A percentile compares a stretch with the other conserved stretches of the same genome.
Conservation (phyloP, 2,113 vertebrate genomes). For the Hepsetus odoe region DNA sequence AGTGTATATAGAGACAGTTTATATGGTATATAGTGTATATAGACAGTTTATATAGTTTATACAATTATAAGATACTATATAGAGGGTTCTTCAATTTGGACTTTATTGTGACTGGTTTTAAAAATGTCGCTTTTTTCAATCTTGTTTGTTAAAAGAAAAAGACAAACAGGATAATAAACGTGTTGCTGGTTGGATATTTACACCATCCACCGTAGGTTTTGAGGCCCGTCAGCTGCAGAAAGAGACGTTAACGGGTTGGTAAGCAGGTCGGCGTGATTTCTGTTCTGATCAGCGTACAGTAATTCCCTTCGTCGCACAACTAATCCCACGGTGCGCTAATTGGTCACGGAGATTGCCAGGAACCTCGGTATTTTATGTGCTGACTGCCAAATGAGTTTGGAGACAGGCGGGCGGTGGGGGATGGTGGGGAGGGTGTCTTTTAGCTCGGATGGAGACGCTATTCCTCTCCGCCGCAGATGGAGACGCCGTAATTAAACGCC, state of each 20-base stretch:
- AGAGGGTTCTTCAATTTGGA: too few species aligned
- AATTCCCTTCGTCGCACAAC: conserved; percentile 61
- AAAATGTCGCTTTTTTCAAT: too few species aligned
- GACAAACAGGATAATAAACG: too few species aligned
- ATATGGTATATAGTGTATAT: too few species aligned
- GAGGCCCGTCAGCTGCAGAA: background rate
- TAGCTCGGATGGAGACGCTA: conserved; percentile 78
- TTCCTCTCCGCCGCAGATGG: conserved; percentile 71
- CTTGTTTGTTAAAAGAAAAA: too few species aligned
- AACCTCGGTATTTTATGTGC: conserved; percentile 71
- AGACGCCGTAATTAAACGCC: conserved; percentile 78
- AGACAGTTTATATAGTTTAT: too few species aligned
- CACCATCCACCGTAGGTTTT: background rate
- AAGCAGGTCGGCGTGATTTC: conserved; percentile 69
- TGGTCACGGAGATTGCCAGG: conserved; percentile 72
- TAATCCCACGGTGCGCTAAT: conserved; percentile 70
- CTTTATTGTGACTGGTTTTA: too few species aligned
- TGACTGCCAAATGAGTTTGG: conserved; percentile 75
- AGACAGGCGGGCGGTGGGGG: conserved; percentile 59
- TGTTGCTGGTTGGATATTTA: too few species aligned
- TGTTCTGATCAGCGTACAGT: conserved; percentile 70
- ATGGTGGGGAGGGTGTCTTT: conserved; percentile 66
- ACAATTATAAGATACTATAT: too few species aligned
- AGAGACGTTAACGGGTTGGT: conserved; percentile 8
- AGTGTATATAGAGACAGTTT: too few species aligned